Evolutionary conservation across 2,797 vertebrate genomes (phyloP).

Genomic region (Babyrousa celebensis): DNA sequence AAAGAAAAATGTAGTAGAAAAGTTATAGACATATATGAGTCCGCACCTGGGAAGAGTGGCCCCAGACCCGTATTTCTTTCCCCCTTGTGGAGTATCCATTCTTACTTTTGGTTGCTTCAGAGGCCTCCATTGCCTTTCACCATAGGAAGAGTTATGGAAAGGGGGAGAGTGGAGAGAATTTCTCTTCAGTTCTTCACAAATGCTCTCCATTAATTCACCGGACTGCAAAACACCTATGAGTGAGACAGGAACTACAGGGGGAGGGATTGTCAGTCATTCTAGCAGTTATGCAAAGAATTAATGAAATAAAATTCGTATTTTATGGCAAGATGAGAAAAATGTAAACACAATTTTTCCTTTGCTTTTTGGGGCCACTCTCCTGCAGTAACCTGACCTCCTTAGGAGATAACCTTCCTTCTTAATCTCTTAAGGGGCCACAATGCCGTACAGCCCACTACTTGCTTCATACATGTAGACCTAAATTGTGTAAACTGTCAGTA

Average conservation of each 20-base stretch:
- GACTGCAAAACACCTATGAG: background rate
- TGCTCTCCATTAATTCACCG: slow-evolving; percentile 14
- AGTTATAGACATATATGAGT: background rate
- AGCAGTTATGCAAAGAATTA: background rate
- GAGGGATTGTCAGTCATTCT: background rate
- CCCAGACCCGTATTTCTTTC: background rate
- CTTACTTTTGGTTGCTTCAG: slow-evolving; percentile 5
- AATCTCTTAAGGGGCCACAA: background rate
- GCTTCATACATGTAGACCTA: background rate
- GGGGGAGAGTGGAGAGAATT: background rate
- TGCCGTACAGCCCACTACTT: background rate
- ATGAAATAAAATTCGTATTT: background rate
- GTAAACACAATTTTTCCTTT: background rate
- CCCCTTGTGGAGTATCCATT: slow-evolving; percentile 15
- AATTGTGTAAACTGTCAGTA: background rate
- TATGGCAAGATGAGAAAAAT: background rate
- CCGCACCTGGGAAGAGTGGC: background rate
- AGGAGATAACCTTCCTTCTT: background rate
- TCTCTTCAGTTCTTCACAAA: slow-evolving; percentile 40
- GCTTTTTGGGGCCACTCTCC: background rate
- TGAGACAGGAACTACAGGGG: background rate
- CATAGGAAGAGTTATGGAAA: slow-evolving; percentile 3
- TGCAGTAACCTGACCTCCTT: background rate
- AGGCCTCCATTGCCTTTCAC: background rate
- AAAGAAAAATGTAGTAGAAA: background rate